Percentiles rank a stretch among this genome's conserved stretches.
These are phyloP conservation scores for Tipula unca DNA, from an alignment of 2,888 invertebrate genomes.

Conservation along the genomic window DNA sequence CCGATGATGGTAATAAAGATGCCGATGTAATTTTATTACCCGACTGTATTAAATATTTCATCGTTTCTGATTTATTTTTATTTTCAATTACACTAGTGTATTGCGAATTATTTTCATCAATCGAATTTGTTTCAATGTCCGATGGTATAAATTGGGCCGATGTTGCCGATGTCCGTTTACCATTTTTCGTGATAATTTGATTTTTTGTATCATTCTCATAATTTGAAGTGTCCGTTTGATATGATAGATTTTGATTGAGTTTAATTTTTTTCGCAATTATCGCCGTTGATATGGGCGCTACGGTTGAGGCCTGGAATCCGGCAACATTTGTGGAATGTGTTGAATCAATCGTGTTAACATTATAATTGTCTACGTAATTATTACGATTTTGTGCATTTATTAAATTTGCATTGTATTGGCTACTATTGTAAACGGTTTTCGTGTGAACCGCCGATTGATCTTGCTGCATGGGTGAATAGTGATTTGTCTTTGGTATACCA, in stretches of 20 bases:
- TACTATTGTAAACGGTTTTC: not conserved
- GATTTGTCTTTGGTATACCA: not conserved
- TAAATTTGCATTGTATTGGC: not conserved
- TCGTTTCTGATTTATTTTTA: not conserved
- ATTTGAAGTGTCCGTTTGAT: not conserved
- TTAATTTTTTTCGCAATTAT: not conserved
- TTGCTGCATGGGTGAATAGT: not conserved
- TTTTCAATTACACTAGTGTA: not conserved
- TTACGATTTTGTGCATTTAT: not conserved
- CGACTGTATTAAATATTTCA: not conserved
- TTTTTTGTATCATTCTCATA: not conserved
- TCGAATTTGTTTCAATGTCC: slow-evolving; percentile 9
- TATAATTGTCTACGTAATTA: not conserved
- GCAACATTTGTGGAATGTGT: not conserved
- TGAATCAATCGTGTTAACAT: not conserved
- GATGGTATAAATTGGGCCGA: not conserved
- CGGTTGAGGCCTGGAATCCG: not conserved
- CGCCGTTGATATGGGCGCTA: not conserved
- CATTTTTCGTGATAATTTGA: not conserved
- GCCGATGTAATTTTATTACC: not conserved
- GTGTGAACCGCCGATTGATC: not conserved
- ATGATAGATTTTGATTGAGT: not conserved
- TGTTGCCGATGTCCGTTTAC: not conserved
- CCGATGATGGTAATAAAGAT: not conserved
- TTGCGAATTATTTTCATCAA: slow-evolving; percentile 2